Base-by-base conservation (phyloP, 1,140 invertebrate species). In the Caenorhabditis inopinata region DNA sequence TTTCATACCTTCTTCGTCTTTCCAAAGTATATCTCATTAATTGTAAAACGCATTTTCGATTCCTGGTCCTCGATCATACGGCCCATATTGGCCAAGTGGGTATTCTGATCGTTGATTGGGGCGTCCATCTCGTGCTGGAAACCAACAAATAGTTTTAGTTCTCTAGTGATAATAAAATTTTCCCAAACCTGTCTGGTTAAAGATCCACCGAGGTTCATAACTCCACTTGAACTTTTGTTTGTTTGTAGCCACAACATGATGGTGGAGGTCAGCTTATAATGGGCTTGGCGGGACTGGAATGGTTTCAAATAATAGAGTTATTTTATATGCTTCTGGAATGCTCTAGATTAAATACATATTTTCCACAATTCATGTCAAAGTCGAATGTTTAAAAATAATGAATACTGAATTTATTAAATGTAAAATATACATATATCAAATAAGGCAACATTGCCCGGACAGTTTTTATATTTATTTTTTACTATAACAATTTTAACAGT, bases 231-330 rank as follows among this genome's bases (percentile, higher is more conserved):
- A 85, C 93, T 93, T 87, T 97, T 97, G 87, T 96, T 96, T 1
- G 97, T 99, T 90, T 98, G 96, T 58, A 99, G 91, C 97, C 97
- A 99, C 38, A 99, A 89, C 96, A 99, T 99, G 0, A 95, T 95
- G 16, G 97, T 99, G 0, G 96, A 98, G 29, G 97, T 99, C 81
- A 99, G 91, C 91, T 99, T 99, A 88, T 99, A 99, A 89, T 98
- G 96, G 6, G 96, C 96, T 87, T 92, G 94, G 51, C 95, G 92
- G 0, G 96, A 96, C 97, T 98, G 89, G 97, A 96, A 89, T n/a
- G 7, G n/a, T n/a, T n/a, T n/a, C n/a, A n/a, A n/a, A n/a, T n/a
- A n/a, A n/a, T n/a, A n/a, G n/a, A n/a, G n/a, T n/a, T n/a, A n/a
- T n/a, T n/a, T n/a, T n/a, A n/a, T n/a, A n/a, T n/a, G n/a, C n/a